phyloP scores from a whole-genome alignment of 2,888 invertebrate genomes.

The Panzeria rudis region DNA sequence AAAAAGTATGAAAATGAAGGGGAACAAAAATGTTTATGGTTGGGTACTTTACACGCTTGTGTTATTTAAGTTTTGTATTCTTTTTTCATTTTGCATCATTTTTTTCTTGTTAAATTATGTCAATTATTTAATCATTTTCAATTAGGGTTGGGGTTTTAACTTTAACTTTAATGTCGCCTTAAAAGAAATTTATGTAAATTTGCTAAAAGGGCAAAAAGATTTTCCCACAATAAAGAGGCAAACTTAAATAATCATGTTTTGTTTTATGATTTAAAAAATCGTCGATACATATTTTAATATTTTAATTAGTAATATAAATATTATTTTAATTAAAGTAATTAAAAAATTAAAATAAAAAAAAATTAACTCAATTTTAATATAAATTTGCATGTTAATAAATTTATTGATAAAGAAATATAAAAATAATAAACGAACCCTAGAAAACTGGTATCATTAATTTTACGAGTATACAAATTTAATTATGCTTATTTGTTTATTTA shows the following conservation, averaged over 20 bases:
- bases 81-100: slow-evolving; percentile 1
- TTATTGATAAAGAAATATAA: background rate
- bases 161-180: slow-evolving; percentile 17
- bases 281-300: background rate
- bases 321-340: slow-evolving; percentile 5
- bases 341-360: no score
- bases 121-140: slow-evolving; percentile 66
- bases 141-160: slow-evolving; percentile 30
- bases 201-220: background rate
- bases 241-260: slow-evolving; percentile 6
- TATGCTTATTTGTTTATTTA: slow-evolving; percentile 2
- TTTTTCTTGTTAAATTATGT: slow-evolving; percentile 61
- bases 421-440: background rate
- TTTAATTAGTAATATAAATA: background rate
- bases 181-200: slow-evolving; percentile 18
- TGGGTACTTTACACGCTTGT: slow-evolving; percentile 42
- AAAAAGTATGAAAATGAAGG: slow-evolving; percentile 6
- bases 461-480: background rate
- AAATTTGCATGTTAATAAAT: background rate
- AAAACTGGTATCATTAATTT: slow-evolving; percentile 41
- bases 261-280: background rate
- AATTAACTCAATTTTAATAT: background rate
- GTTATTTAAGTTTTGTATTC: slow-evolving; percentile 1
- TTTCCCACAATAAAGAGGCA: slow-evolving; percentile 12
- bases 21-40: background rate